Conservation (phyloP, 2,797 vertebrate species). For the Peromyscus eremicus region DNA sequence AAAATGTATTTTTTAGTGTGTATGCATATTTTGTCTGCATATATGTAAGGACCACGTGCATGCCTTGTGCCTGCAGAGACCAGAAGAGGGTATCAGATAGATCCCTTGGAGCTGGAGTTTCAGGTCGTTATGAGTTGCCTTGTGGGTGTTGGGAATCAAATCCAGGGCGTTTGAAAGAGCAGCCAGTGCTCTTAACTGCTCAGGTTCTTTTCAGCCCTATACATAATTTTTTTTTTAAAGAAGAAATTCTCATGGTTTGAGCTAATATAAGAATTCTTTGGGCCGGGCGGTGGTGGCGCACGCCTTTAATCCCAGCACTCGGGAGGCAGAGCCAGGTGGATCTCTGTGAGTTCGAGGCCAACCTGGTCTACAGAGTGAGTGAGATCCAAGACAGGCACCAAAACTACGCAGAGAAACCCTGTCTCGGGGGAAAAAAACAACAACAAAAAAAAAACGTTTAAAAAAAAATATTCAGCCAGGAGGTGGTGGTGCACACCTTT, state of each 20-base stretch:
- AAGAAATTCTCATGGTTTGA: neutral
- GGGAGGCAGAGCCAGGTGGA: no score
- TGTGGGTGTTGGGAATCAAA: neutral
- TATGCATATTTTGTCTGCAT: neutral
- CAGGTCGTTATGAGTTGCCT: neutral
- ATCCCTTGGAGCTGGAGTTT: neutral
- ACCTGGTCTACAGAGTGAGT: no score
- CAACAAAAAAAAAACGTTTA: no score
- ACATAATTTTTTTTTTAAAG: neutral
- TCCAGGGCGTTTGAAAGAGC: neutral
- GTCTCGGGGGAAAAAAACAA: no score
- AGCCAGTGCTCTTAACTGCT: neutral
- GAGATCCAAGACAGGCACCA: no score
- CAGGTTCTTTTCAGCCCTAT: neutral
- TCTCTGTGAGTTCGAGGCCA: no score
- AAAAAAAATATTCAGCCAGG: neutral
- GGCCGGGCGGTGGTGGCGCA: no score
- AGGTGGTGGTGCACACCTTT: neutral
- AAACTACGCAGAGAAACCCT: no score
- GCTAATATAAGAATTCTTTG: conserved; percentile 40
- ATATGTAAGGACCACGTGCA: neutral
- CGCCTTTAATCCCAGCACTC: no score
- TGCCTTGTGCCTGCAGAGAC: neutral
- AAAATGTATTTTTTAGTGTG: neutral
- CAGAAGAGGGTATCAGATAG: neutral